Evolutionary conservation across 2,888 invertebrate species (phyloP).

Genomic region (Mesorhabditis spiculigera): DNA sequence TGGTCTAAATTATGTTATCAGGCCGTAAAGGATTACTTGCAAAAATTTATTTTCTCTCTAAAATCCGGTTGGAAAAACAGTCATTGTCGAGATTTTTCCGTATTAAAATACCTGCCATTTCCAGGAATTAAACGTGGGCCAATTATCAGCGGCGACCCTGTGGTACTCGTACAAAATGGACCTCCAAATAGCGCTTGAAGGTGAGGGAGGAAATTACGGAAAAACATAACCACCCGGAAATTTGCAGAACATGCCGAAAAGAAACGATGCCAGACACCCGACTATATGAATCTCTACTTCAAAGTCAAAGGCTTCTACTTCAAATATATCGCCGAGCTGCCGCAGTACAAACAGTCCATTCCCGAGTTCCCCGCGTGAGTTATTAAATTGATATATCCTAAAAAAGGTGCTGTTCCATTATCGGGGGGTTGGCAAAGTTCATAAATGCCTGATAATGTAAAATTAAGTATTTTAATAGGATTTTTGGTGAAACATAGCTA

Average conservation of each 20-base stretch:
- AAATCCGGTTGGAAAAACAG: too few species aligned
- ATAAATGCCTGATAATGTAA: too few species aligned
- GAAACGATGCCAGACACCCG: constrained; percentile 90
- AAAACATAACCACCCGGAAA: background rate
- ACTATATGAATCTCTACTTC: constrained; percentile 99
- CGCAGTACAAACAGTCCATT: constrained; percentile 90
- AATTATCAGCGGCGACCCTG: constrained; percentile 94
- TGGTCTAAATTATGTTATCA: too few species aligned
- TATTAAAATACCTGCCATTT: background rate
- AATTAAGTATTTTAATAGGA: too few species aligned
- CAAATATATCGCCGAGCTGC: constrained; percentile 94
- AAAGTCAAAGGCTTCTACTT: constrained; percentile 94
- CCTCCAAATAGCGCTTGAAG: constrained; percentile 89
- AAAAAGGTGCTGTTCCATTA: too few species aligned
- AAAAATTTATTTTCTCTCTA: too few species aligned
- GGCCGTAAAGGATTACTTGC: too few species aligned
- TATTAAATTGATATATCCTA: background rate
- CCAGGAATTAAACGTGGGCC: constrained; percentile 91
- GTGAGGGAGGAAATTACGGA: constrained; percentile 43
- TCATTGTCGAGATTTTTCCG: too few species aligned
- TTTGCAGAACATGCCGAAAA: constrained; percentile 84
- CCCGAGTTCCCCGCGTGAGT: constrained; percentile 88
- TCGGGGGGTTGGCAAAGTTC: too few species aligned
- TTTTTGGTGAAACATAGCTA: too few species aligned
- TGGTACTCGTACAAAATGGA: constrained; percentile 90